Percentiles rank a stretch among this genome's conserved stretches.
Evolutionary conservation across 2,797 vertebrate species (phyloP).

Genomic region (Geotrypetes seraphini): DNA sequence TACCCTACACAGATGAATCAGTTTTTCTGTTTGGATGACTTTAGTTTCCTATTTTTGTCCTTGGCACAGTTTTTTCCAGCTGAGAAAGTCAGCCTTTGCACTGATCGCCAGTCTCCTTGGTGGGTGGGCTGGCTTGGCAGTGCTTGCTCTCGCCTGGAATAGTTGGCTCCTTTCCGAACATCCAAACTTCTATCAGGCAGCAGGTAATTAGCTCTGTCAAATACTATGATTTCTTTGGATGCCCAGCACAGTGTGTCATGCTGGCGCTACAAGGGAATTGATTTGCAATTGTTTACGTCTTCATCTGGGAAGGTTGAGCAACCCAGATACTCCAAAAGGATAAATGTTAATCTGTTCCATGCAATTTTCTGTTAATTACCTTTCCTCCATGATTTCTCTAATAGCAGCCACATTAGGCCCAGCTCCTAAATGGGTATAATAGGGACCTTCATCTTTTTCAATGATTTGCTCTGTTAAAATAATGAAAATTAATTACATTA

Average conservation of each 20-base stretch:
- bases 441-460: slow-evolving; percentile 98
- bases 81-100: slow-evolving; percentile 17
- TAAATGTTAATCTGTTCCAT: slow-evolving; percentile 47
- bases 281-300: slow-evolving; percentile 48
- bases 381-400: slow-evolving; percentile 89
- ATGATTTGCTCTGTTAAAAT: slow-evolving; percentile 88
- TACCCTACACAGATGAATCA: too few species aligned
- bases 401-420: slow-evolving; percentile 85
- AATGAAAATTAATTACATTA: too few species aligned
- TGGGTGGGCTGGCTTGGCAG: slow-evolving; percentile 28
- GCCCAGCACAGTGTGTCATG: slow-evolving; percentile 37
- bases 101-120: slow-evolving; percentile 17
- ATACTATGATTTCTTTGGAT: slow-evolving; percentile 50
- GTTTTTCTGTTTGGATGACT: too few species aligned
- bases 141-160: slow-evolving; percentile 29
- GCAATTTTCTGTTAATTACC: slow-evolving; percentile 65
- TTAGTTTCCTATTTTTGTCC: neutral
- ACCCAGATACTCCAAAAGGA: slow-evolving; percentile 47
- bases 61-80: slow-evolving; percentile 4
- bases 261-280: slow-evolving; percentile 49
- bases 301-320: slow-evolving; percentile 44
- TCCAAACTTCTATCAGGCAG: slow-evolving; percentile 36
- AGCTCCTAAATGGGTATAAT: slow-evolving; percentile 96
- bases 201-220: slow-evolving; percentile 47
- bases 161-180: slow-evolving; percentile 35